Evolutionary conservation across 2,113 vertebrate genomes (phyloP).

Genomic region (Etia nguti): DNA sequence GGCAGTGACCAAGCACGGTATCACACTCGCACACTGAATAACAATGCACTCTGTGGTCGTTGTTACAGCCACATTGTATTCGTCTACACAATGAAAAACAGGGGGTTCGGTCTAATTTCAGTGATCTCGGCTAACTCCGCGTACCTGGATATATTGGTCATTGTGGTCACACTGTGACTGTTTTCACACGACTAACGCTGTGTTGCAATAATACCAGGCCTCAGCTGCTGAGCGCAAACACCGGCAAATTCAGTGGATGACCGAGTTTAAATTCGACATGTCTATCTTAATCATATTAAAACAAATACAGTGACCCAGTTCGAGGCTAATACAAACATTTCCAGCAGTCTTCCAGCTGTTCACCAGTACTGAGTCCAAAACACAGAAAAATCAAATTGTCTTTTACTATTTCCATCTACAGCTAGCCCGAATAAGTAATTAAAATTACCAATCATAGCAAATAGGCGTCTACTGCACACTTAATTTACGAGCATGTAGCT

Average conservation of each 20-base stretch:
- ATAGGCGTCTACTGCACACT: not conserved
- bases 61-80: not conserved
- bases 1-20: not conserved
- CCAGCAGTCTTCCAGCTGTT: not conserved
- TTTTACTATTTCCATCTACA: rapidly evolving
- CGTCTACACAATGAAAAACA: not conserved
- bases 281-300: not conserved
- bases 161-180: not conserved
- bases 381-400: not conserved
- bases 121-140: not conserved
- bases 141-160: not conserved
- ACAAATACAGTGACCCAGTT: not conserved
- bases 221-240: not conserved
- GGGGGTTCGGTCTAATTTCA: not conserved
- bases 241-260: too few relatives aligned
- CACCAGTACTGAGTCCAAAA: not conserved
- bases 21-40: not conserved
- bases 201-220: constrained; percentile 9
- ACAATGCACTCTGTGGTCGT: not conserved
- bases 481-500: not conserved
- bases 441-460: not conserved
- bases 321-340: not conserved
- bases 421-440: not conserved
- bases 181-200: not conserved
- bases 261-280: not conserved